Conservation (phyloP, 2,888 invertebrate genomes). For the Chrysomela aeneicollis region DNA sequence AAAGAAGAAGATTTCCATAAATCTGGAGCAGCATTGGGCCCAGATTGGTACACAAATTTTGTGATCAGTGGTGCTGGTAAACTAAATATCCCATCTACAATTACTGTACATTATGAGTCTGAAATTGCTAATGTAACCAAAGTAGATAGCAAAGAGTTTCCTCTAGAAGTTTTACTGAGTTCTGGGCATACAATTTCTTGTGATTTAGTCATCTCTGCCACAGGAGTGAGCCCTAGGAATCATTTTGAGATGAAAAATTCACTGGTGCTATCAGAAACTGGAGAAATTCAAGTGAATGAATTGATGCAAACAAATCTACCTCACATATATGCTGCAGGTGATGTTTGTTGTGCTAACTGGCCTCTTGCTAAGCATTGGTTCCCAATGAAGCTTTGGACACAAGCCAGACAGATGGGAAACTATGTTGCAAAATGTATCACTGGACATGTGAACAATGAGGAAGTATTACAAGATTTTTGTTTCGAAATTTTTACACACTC, state of each 20-base stretch:
- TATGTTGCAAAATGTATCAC: slow-evolving; percentile 94
- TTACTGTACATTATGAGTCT: slow-evolving; percentile 70
- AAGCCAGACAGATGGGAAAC: slow-evolving; percentile 96
- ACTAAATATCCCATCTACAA: slow-evolving; percentile 56
- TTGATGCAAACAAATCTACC: slow-evolving; percentile 81
- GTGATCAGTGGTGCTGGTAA: slow-evolving; percentile 64
- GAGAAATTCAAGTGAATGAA: slow-evolving; percentile 87
- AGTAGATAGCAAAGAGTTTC: slow-evolving; percentile 64
- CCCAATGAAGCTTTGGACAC: slow-evolving; percentile 97
- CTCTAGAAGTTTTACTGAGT: slow-evolving; percentile 76
- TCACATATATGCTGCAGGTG: slow-evolving; percentile 94
- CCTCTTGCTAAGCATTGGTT: slow-evolving; percentile 82
- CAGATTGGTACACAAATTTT: slow-evolving; percentile 90
- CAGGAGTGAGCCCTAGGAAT: slow-evolving; percentile 83
- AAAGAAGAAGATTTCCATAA: slow-evolving; percentile 66
- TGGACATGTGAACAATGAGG: slow-evolving; percentile 67
- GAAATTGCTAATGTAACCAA: slow-evolving; percentile 64
- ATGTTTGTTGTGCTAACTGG: slow-evolving; percentile 90
- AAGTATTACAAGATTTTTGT: slow-evolving; percentile 87
- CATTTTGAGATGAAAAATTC: slow-evolving; percentile 66
- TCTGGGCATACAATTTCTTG: slow-evolving; percentile 77
- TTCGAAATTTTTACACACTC: slow-evolving; percentile 98
- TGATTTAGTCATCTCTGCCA: slow-evolving; percentile 95
- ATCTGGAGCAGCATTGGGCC: slow-evolving; percentile 92
- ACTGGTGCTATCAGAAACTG: slow-evolving; percentile 70